Evolutionary conservation across 30 jellyfish, hydroid and myxozoan genomes (phyloP).

Genomic region (Rhopilema esculentum): DNA sequence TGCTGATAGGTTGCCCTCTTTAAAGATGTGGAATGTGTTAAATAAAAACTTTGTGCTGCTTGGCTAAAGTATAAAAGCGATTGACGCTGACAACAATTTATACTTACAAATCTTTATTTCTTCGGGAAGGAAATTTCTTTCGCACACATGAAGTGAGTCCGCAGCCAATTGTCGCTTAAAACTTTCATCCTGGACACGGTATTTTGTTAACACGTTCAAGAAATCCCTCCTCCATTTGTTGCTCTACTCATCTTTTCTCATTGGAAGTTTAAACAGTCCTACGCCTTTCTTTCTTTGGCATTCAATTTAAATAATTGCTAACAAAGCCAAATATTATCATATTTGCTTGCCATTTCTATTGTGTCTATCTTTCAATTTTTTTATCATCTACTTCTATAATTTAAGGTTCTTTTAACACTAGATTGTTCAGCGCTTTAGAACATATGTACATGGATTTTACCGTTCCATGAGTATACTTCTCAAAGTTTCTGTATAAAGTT

Average conservation of each 20-base stretch:
- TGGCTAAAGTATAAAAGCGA: neutral
- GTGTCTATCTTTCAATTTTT: too few species aligned
- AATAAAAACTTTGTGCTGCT: neutral
- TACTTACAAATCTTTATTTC: conserved; percentile 4
- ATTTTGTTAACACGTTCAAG: conserved; percentile 41
- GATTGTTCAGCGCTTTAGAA: too few species aligned
- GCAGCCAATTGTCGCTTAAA: conserved; percentile 40
- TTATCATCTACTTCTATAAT: too few species aligned
- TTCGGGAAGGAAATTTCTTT: conserved; percentile 9
- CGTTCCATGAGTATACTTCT: too few species aligned
- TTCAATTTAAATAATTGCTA: too few species aligned
- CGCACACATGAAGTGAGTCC: conserved; percentile 28
- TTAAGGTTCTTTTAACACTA: too few species aligned
- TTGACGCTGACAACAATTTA: neutral
- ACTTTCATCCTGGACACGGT: conserved; percentile 43
- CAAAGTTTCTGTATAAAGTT: too few species aligned
- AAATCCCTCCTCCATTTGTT: conserved; percentile 47
- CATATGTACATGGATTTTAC: too few species aligned
- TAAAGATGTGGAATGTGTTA: neutral
- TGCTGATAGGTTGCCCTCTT: neutral
- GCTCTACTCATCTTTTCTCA: conserved; percentile 32
- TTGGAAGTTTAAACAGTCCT: conserved; percentile 29
- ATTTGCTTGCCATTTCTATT: too few species aligned
- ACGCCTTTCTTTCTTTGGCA: conserved; percentile 51
- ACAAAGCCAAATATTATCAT: too few species aligned